Conservation (phyloP, 2,797 vertebrate genomes). For the Leptodactylus fallax region DNA sequence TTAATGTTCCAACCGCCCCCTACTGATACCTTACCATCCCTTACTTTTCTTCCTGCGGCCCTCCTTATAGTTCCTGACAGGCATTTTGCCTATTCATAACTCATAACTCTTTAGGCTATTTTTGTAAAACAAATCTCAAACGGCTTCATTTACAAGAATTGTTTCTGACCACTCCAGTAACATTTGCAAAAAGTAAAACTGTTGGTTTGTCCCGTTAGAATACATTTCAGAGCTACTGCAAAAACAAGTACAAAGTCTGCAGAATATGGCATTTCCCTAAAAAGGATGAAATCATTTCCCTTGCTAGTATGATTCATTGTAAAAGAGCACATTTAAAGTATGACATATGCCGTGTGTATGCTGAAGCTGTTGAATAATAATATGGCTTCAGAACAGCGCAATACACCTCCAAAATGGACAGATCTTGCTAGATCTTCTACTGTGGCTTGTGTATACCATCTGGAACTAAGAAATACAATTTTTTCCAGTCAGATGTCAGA, state of each 20-base stretch:
- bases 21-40: too few relatives aligned
- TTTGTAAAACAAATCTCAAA: too few relatives aligned
- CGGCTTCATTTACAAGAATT: too few relatives aligned
- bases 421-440: neutral
- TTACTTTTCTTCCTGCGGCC: too few relatives aligned
- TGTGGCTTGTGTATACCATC: neutral
- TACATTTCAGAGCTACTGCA: neutral
- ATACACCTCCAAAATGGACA: neutral
- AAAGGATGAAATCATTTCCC: constrained; percentile 3
- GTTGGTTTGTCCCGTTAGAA: neutral
- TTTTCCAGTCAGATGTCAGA: neutral
- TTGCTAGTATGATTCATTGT: constrained; percentile 1
- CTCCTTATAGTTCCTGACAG: too few relatives aligned
- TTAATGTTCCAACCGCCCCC: too few relatives aligned
- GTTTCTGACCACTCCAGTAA: too few relatives aligned
- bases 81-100: too few relatives aligned
- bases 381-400: neutral
- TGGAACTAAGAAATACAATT: constrained; percentile 12
- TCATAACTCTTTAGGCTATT: too few relatives aligned
- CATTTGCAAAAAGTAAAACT: neutral
- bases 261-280: neutral
- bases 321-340: neutral
- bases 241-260: neutral
- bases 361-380: neutral
- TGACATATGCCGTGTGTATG: neutral